Evolutionary conservation across 2,797 vertebrate genomes (phyloP), one percentile per base, ranked within the genome.

Genomic region (Hozukius guyotensis): DNA sequence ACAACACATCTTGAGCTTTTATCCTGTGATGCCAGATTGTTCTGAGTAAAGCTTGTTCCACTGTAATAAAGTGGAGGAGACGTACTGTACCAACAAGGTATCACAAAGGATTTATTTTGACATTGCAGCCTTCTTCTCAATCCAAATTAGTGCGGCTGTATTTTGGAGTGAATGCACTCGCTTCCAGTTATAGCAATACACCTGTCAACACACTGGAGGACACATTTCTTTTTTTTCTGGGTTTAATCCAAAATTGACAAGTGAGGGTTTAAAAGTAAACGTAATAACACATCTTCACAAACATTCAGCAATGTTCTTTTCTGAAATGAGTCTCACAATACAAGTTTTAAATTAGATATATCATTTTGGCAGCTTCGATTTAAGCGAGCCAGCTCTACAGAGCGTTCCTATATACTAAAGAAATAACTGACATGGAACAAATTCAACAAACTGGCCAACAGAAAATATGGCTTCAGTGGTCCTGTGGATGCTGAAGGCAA

Each of bases 81-180:
- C 10, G 4, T 24, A 46, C 65, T 67, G 72, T 69, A 69, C 34
- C 68, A 77, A 69, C 55, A 63, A 84, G 65, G 57, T 57, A 81
- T 78, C 60, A 60, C 71, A 56, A 67, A 72, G 34, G 65, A 78
- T 86, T 82, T 81, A 78, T 74, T 85, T 46, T 83, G 66, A 84
- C 76, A 78, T 38, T 8, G n/a, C 34, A 14, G 31, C 34, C 62
- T 81, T 75, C 72, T 32, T 67, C 53, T 71, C 70, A 82, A 63
- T 79, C 72, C 57, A 77, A 79, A 79, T 74, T 1, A 82, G n/a
- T 56, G 64, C 14, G 69, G 42, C 14, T 18, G 25, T 29, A 61
- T 55, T 72, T 65, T 71, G 64, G 74, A 75, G 49, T n/a, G 61
- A 81, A 67, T 18, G 52, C 31, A 32, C 59, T 49, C 6, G 5